Evolutionary conservation across 1,140 invertebrate genomes (phyloP), one percentile per base, ranked within the genome.

Genomic region (Lepidostoma basale): DNA sequence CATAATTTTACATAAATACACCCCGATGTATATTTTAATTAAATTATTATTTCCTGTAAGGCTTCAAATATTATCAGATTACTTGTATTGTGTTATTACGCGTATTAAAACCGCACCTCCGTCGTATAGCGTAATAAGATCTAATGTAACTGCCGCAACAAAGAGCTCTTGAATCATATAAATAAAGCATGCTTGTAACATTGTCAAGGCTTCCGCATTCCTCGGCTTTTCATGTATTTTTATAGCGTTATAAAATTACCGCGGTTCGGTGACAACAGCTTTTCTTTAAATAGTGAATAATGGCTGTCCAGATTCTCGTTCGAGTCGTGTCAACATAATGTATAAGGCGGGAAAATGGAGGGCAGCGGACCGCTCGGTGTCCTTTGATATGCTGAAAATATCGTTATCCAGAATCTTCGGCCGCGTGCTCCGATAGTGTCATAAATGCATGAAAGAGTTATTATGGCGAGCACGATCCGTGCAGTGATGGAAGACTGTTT

Each of bases 251-350:
- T 66, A 66, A 66, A 66, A 66, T 66, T 66, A 58, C 52, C 52
- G 58, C 64, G 64, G 45, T 65, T 26, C 47, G 62, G 64, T 66
- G 64, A 66, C 64, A 58, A 45, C 49, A 58, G 45, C 64, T 56
- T 66, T 66, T 66, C 64, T 66, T 42, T 65, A 65, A 65, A 58
- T 66, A 58, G 64, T 66, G 64, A 66, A 66, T 66, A 66, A 66
- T 66, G 39, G 25, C 52, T 25, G 64, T 12, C 52, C 49, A 45
- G 54, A 65, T 9, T 66, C 36, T 66, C 49, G 23, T 66, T 54
- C 62, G 12, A 28, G 6, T 39, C 62, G 25, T 47, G 62, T 65
- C 62, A 65, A 65, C 45, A 65, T 47, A 54, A 52, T 65, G 36
- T 54, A 63, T 22, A 63, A 62, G 26, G 42, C 49, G 49, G 49